Conservation (phyloP, 2,888 invertebrate genomes). For the Ormia ochracea region DNA sequence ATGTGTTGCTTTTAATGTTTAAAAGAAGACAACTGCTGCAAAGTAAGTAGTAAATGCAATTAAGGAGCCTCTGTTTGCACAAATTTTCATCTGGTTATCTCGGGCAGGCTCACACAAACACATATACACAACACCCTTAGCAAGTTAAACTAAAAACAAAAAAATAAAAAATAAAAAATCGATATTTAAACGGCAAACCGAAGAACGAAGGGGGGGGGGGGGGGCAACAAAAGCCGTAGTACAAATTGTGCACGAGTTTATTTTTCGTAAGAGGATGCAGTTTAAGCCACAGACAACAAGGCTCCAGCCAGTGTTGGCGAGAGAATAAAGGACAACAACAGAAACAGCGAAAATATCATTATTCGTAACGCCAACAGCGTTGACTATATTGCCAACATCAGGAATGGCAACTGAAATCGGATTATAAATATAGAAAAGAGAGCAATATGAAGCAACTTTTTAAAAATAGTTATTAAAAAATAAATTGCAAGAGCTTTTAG, state of each 20-base stretch:
- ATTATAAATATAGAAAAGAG: too few species aligned
- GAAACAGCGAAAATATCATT: background rate
- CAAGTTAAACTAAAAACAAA: background rate
- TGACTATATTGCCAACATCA: background rate
- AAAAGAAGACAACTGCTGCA: background rate
- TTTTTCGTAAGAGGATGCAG: conserved; percentile 13
- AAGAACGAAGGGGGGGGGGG: background rate
- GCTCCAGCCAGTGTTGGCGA: conserved; percentile 15
- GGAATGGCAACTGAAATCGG: background rate
- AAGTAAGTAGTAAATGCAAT: conserved; percentile 1
- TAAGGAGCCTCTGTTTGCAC: background rate
- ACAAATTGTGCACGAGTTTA: background rate
- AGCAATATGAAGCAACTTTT: too few species aligned
- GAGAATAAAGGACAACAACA: background rate
- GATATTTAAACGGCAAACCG: conserved; percentile 22
- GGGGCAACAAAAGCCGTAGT: background rate
- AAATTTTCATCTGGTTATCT: conserved; percentile 1
- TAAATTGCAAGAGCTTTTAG: too few species aligned
- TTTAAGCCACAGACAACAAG: conserved; percentile 30
- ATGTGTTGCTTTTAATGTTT: background rate
- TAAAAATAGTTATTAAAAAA: too few species aligned
- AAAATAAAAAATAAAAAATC: conserved; percentile 14
- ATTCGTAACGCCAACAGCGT: background rate
- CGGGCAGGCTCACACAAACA: background rate
- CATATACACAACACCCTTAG: background rate